Conservation (phyloP, 2,797 vertebrate species). For the Triplophysa bombifrons region DNA sequence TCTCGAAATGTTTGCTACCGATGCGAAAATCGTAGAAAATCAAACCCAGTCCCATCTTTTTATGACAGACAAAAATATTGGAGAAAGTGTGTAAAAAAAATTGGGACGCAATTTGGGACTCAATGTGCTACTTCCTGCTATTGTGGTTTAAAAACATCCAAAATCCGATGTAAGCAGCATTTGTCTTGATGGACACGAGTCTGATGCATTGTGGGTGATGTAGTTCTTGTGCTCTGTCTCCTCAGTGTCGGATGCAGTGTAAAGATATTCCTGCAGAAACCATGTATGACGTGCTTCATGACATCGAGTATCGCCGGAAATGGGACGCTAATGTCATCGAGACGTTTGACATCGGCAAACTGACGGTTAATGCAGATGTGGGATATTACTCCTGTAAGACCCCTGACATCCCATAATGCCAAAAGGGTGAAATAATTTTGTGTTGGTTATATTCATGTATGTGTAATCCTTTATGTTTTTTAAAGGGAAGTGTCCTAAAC, state of each 20-base stretch:
- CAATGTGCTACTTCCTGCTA: too few species aligned
- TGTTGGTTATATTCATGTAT: background rate
- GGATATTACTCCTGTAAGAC: slow-evolving; percentile 89
- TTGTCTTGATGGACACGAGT: too few species aligned
- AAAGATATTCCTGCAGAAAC: slow-evolving; percentile 85
- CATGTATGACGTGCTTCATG: slow-evolving; percentile 94
- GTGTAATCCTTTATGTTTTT: background rate
- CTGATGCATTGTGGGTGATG: slow-evolving; percentile 18
- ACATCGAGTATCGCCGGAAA: slow-evolving; percentile 90
- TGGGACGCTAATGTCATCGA: slow-evolving; percentile 97
- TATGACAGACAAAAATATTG: too few species aligned
- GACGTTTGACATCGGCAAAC: slow-evolving; percentile 93
- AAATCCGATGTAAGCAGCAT: too few species aligned
- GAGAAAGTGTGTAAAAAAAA: too few species aligned
- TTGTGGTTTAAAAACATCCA: too few species aligned
- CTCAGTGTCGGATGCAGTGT: slow-evolving; percentile 90
- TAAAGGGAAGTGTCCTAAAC: slow-evolving; percentile 91
- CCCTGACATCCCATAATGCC: background rate
- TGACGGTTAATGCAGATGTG: slow-evolving; percentile 93
- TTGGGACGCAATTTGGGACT: too few species aligned
- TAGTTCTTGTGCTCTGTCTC: background rate
- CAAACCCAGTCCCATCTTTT: too few species aligned
- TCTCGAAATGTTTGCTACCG: too few species aligned
- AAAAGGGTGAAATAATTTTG: background rate
- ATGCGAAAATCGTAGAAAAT: too few species aligned